phyloP scores from a whole-genome alignment of 2,888 invertebrate species.

The Dorcus parallelipipedus region DNA sequence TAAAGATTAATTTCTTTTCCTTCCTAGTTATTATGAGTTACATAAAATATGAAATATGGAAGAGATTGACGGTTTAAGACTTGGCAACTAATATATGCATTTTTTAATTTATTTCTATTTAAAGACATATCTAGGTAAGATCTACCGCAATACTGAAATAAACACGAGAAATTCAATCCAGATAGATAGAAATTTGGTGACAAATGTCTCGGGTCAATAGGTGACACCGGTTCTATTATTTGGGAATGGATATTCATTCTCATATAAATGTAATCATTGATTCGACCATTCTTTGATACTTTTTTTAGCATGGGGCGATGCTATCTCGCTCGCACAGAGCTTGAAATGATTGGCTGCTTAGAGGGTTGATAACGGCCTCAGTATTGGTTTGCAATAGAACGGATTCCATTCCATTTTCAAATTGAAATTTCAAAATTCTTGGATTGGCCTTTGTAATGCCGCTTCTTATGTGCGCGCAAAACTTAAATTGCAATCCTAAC shows the following conservation, averaged over 20 bases:
- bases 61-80: too few species aligned
- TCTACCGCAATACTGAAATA: too few species aligned
- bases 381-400: conserved; percentile 27
- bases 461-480: conserved; percentile 21
- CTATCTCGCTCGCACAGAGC: conserved; percentile 35
- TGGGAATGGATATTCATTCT: conserved; percentile 26
- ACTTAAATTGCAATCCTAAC: conserved; percentile 14
- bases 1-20: too few species aligned
- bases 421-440: conserved; percentile 43
- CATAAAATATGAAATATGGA: too few species aligned
- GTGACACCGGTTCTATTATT: conserved; percentile 24
- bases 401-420: conserved; percentile 39
- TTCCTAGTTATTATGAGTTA: too few species aligned
- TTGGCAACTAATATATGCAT: too few species aligned
- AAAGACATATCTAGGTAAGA: too few species aligned
- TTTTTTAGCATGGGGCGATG: conserved; percentile 39
- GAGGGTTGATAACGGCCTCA: conserved; percentile 35
- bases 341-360: conserved; percentile 39
- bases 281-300: conserved; percentile 23
- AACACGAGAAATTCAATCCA: too few species aligned
- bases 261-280: conserved; percentile 29
- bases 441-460: conserved; percentile 35
- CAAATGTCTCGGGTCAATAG: conserved; percentile 21
- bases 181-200: conserved; percentile 15
- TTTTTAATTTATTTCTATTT: too few species aligned